phyloP scores from a whole-genome alignment of 2,888 invertebrate species.

The Carabus problematicus region DNA sequence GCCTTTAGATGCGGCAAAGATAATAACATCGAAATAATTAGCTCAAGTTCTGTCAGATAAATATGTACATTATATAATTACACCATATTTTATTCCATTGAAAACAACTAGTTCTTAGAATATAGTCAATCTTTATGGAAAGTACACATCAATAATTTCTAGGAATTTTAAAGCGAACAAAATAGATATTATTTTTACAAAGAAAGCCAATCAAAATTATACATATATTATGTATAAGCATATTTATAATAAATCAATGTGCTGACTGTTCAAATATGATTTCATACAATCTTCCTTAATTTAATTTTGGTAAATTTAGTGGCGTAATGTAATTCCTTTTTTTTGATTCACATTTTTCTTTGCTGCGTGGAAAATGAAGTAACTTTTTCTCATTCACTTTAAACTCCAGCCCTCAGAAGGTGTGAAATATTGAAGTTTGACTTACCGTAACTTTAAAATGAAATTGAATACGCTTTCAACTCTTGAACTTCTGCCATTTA shows the following conservation, averaged over 20 bases:
- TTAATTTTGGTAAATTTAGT: conserved; percentile 38
- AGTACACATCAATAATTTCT: neutral
- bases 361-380: conserved; percentile 41
- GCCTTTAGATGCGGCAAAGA: too few species aligned
- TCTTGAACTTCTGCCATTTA: conserved; percentile 41
- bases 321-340: conserved; percentile 39
- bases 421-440: conserved; percentile 43
- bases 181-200: neutral
- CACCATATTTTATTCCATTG: too few species aligned
- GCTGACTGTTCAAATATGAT: conserved; percentile 18
- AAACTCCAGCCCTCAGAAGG: conserved; percentile 38
- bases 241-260: too few species aligned
- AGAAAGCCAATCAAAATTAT: too few species aligned
- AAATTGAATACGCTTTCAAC: conserved; percentile 42
- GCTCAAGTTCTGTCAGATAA: too few species aligned
- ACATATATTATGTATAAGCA: too few species aligned
- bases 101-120: too few species aligned
- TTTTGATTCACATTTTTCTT: conserved; percentile 40
- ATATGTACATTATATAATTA: too few species aligned
- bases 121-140: too few species aligned
- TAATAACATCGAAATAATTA: too few species aligned
- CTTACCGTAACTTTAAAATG: conserved; percentile 42
- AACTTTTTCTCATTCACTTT: conserved; percentile 42
- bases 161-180: neutral
- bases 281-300: conserved; percentile 27